Percentiles rank a stretch among this genome's conserved stretches.
phyloP scores from a whole-genome alignment of 2,797 vertebrate species.

The Avahi laniger region DNA sequence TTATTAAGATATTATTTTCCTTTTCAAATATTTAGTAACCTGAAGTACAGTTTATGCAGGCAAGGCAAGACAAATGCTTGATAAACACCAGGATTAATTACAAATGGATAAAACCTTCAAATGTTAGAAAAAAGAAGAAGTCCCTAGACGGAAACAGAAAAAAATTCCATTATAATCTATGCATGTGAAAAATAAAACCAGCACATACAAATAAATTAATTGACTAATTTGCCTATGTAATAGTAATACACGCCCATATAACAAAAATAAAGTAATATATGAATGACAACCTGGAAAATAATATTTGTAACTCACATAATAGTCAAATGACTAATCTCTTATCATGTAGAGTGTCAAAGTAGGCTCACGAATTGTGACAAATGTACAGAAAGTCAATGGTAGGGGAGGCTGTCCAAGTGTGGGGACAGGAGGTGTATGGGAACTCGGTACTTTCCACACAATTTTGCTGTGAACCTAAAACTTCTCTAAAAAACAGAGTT shows the following conservation, averaged over 20 bases:
- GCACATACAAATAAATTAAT: background rate
- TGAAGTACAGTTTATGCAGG: background rate
- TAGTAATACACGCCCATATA: background rate
- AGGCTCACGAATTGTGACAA: background rate
- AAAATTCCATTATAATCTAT: background rate
- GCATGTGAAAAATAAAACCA: background rate
- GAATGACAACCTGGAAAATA: background rate
- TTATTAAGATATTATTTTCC: background rate
- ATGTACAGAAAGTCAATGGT: background rate
- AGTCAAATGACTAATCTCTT: background rate
- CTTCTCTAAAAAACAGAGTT: background rate
- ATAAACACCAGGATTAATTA: background rate
- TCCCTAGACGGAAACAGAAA: background rate
- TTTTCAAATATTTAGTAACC: background rate
- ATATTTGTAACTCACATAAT: background rate
- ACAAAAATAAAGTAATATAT: background rate
- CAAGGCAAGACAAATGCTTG: background rate
- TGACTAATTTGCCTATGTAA: background rate
- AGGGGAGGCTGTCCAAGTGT: background rate
- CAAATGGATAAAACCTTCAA: background rate
- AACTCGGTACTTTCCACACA: background rate
- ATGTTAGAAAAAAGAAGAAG: background rate
- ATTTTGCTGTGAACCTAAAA: background rate
- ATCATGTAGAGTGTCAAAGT: background rate
- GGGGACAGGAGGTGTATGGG: background rate